Base-by-base conservation (phyloP, 2,797 vertebrate species). In the Myiothlypis coronata region DNA sequence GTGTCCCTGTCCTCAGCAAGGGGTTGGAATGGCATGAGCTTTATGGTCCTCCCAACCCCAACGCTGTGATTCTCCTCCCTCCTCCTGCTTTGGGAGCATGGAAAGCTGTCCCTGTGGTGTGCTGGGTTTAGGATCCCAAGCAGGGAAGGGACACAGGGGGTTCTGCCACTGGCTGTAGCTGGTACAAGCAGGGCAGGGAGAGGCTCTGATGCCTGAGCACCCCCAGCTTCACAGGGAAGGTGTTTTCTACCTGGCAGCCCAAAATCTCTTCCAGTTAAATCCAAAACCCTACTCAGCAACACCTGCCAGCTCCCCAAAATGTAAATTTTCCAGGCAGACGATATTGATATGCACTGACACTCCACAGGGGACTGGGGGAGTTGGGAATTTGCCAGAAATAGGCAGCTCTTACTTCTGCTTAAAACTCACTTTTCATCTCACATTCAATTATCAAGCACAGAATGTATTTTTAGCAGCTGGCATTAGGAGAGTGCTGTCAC, bases 381-480 rank as follows among this genome's bases (percentile, higher is more conserved):
- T 46, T n/a, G 57, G 88, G 86, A 79, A 89, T 94, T 90, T 71
- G 77, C 90, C 85, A 89, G 92, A 79, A 92, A 93, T 35, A 89
- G 80, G 83, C 67, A 91, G 78, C 60, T 89, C 70, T 92, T 84
- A 65, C 55, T 82, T 79, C 35, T 82, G 52, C 81, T 93, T 81
- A 64, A 90, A 94, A 90, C 59, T 87, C 67, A 52, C 82, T 84
- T 94, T 93, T 89, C 44, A 89, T 89, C 90, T 94, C 35, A n/a
- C n/a, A 16, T 79, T 84, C 93, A 86, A 61, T 91, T 94, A 91
- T 64, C 80, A 81, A 52, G 24, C 94, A 82, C 3, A 1, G 46
- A 27, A 37, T 2, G 2, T 86, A 91, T 95, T 95, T 91, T 91
- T 86, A 93, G 93, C 39, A 93, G 67, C 74, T 72, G 1, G 0